phyloP scores from a whole-genome alignment of 2,888 invertebrate genomes.

The Venustoraphidia nigricollis region DNA sequence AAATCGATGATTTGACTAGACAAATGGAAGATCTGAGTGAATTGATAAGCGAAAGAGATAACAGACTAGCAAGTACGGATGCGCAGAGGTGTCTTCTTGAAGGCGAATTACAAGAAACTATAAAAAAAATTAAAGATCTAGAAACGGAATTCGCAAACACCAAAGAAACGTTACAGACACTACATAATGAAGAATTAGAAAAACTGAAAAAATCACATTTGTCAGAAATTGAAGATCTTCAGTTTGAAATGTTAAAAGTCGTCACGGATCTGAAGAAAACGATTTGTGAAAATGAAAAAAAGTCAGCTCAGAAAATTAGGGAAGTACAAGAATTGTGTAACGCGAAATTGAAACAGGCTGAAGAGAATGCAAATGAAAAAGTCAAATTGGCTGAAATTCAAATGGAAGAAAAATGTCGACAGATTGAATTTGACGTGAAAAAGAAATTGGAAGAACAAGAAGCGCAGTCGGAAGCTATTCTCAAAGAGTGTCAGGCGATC shows the following conservation, averaged over 20 bases:
- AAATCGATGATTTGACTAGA: too few species aligned
- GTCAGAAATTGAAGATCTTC: conserved; percentile 20
- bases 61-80: neutral
- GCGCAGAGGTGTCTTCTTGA: neutral
- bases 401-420: conserved; percentile 28
- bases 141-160: conserved; percentile 14
- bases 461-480: conserved; percentile 28
- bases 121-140: conserved; percentile 13
- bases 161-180: conserved; percentile 6
- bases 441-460: conserved; percentile 28
- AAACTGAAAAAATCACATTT: conserved; percentile 17
- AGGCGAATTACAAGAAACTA: conserved; percentile 10
- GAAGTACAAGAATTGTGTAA: conserved; percentile 14
- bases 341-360: conserved; percentile 16
- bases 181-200: conserved; percentile 17
- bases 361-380: conserved; percentile 25
- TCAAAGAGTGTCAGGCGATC: conserved; percentile 36
- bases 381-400: conserved; percentile 24
- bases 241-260: conserved; percentile 21
- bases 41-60: too few species aligned
- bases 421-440: conserved; percentile 28
- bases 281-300: conserved; percentile 15
- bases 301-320: conserved; percentile 16
- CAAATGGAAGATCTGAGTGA: too few species aligned
- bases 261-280: conserved; percentile 18